phyloP scores from a whole-genome alignment of 1,140 invertebrate genomes.

The Drosophila subpulchrella region DNA sequence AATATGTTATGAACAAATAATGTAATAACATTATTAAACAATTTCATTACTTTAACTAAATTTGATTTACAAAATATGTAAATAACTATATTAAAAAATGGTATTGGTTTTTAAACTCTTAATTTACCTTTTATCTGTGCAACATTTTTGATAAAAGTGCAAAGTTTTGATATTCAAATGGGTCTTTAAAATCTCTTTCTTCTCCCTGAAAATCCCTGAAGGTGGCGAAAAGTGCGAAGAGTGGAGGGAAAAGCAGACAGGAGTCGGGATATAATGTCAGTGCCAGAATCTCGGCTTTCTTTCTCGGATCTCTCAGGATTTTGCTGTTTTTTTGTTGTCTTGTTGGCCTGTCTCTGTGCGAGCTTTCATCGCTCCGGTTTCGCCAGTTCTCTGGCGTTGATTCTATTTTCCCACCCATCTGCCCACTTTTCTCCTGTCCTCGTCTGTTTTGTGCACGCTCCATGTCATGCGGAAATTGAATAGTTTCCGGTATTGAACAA shows the following conservation, averaged over 20 bases:
- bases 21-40: no score
- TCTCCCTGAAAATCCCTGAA: neutral
- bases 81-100: no score
- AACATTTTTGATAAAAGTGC: no score
- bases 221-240: neutral
- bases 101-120: no score
- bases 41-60: no score
- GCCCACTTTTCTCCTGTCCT: neutral
- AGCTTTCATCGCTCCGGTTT: conserved; percentile 12
- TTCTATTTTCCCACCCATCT: conserved; percentile 15
- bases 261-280: conserved; percentile 10
- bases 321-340: no score
- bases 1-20: no score
- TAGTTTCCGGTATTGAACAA: conserved; percentile 82
- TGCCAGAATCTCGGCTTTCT: conserved; percentile 17
- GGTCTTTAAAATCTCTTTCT: neutral
- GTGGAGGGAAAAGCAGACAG: neutral
- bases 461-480: conserved; percentile 82
- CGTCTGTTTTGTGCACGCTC: conserved; percentile 58
- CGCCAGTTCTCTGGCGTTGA: conserved; percentile 12
- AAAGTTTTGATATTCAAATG: neutral
- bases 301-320: neutral
- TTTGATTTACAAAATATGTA: no score
- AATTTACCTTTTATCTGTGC: no score
- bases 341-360: neutral